A percentile compares a stretch with the other conserved stretches of the same genome.
Evolutionary conservation across 1,140 invertebrate genomes (phyloP).

Genomic region (Argopecten irradians): DNA sequence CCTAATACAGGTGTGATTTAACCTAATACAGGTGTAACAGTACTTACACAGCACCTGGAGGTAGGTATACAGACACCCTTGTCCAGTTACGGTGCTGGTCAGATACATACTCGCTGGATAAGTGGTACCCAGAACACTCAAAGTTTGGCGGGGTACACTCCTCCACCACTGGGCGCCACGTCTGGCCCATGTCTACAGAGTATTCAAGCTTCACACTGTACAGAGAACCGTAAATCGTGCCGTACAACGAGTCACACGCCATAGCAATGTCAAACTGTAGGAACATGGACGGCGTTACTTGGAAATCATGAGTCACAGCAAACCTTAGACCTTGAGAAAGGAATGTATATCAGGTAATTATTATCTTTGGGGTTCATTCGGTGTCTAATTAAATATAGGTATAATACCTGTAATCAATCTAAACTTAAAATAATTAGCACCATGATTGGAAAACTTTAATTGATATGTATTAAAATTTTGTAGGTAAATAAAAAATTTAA

Average conservation of each 20-base stretch:
- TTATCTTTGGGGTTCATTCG: too few relatives aligned
- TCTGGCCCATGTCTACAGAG: slow-evolving; percentile 76
- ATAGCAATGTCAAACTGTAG: slow-evolving; percentile 78
- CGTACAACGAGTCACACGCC: slow-evolving; percentile 72
- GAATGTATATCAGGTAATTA: neutral
- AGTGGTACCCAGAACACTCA: slow-evolving; percentile 76
- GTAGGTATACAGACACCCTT: slow-evolving; percentile 75
- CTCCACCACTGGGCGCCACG: slow-evolving; percentile 75
- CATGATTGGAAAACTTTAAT: too few relatives aligned
- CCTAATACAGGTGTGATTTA: too few relatives aligned
- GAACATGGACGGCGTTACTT: slow-evolving; percentile 75
- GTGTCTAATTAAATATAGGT: too few relatives aligned
- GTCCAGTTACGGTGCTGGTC: slow-evolving; percentile 76
- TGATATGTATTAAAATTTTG: too few relatives aligned
- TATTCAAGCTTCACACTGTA: slow-evolving; percentile 76
- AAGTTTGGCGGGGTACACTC: slow-evolving; percentile 76
- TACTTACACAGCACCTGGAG: slow-evolving; percentile 74
- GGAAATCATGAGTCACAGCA: slow-evolving; percentile 78
- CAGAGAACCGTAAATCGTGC: slow-evolving; percentile 61
- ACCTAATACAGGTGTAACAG: slow-evolving; percentile 6
- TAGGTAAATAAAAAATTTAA: too few relatives aligned
- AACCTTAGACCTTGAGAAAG: slow-evolving; percentile 63
- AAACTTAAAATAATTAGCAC: too few relatives aligned
- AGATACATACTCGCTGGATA: slow-evolving; percentile 74
- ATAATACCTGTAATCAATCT: too few relatives aligned